Evolutionary conservation across 2,797 vertebrate species (phyloP).

Genomic region (Typhlichthys subterraneus): DNA sequence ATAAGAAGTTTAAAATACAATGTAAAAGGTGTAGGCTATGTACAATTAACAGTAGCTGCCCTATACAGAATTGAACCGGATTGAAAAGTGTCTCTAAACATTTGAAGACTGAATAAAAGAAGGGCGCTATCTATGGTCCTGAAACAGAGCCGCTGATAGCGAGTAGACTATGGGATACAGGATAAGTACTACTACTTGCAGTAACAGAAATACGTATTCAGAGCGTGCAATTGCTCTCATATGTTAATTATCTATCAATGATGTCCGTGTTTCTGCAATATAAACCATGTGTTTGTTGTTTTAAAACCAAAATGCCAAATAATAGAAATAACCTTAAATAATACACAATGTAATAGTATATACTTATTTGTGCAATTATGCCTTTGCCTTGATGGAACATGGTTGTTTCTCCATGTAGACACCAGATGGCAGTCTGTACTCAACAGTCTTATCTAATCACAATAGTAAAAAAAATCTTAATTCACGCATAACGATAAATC

Average conservation of each 20-base stretch:
- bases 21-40: background rate
- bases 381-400: slow-evolving; percentile 1
- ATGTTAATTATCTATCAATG: background rate
- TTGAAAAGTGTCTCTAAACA: no score
- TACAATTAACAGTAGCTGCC: no score
- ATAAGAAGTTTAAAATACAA: background rate
- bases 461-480: slow-evolving; percentile 7
- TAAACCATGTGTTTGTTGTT: no score
- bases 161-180: background rate
- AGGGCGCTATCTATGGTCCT: slow-evolving; percentile 71
- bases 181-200: slow-evolving; percentile 7
- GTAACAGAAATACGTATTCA: background rate
- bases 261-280: no score
- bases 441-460: slow-evolving; percentile 28
- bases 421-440: slow-evolving; percentile 68
- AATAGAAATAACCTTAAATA: no score
- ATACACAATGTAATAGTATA: no score
- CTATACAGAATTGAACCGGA: no score
- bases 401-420: slow-evolving; percentile 44
- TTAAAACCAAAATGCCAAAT: no score
- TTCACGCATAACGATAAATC: no score
- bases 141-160: slow-evolving; percentile 43
- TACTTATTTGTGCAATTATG: no score
- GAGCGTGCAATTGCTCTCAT: background rate
- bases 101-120: background rate